phyloP scores from a whole-genome alignment of 2,797 vertebrate genomes.

The Falco columbarius region DNA sequence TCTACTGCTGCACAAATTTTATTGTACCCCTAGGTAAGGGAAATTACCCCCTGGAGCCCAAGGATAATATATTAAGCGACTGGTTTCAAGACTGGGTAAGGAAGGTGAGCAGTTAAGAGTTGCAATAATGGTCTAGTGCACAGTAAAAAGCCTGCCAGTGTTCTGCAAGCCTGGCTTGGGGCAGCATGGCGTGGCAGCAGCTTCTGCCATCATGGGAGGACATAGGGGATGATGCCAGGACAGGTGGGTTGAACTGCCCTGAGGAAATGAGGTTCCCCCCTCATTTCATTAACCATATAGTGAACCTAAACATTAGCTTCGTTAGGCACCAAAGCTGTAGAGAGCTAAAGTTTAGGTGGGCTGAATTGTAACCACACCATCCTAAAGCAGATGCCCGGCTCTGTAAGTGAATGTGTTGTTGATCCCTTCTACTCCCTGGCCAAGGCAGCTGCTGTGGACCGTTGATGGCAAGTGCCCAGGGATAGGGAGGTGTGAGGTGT shows the following conservation, averaged over 20 bases:
- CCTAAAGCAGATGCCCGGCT: neutral
- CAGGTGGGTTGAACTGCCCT: neutral
- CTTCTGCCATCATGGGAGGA: neutral
- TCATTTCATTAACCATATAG: neutral
- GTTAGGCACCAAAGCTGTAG: neutral
- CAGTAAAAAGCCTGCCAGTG: neutral
- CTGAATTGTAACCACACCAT: fast-evolving
- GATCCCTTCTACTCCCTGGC: neutral
- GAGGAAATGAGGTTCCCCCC: neutral
- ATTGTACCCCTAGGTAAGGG: neutral
- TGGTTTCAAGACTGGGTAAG: neutral
- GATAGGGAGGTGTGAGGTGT: neutral
- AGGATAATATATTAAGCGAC: neutral
- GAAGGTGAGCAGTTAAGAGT: neutral
- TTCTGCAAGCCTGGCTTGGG: neutral
- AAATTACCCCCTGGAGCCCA: neutral
- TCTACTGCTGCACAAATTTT: neutral
- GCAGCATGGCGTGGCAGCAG: neutral
- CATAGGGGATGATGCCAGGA: neutral
- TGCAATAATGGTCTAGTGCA: neutral
- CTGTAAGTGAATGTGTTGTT: neutral
- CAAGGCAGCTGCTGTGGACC: neutral
- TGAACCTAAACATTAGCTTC: neutral
- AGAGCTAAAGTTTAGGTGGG: neutral
- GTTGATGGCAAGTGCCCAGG: neutral